A percentile compares a stretch with the other conserved stretches of the same genome.
phyloP scores from a whole-genome alignment of 2,888 invertebrate species.

The Tricholauxania praeusta region DNA sequence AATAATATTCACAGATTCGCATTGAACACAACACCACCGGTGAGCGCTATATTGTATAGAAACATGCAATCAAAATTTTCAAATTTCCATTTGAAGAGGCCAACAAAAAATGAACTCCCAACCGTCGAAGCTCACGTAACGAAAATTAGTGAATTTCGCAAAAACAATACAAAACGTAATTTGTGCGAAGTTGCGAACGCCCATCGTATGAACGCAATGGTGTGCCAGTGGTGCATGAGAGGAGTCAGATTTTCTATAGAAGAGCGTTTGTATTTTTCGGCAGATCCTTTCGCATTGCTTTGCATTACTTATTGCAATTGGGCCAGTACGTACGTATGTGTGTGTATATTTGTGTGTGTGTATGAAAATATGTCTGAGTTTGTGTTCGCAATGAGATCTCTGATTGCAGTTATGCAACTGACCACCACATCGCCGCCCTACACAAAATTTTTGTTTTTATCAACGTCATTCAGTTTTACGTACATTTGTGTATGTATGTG shows the following conservation, averaged over 20 bases:
- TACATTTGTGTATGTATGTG: no score
- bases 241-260: not conserved
- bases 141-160: conserved; percentile 48
- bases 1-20: conserved; percentile 47
- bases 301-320: conserved; percentile 25
- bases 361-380: not conserved
- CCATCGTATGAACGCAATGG: not conserved
- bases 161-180: conserved; percentile 43
- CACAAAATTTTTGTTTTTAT: not conserved
- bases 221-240: not conserved
- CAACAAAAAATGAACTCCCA: conserved; percentile 21
- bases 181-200: conserved; percentile 11
- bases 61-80: conserved; percentile 66
- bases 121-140: conserved; percentile 6
- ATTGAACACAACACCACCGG: conserved; percentile 39
- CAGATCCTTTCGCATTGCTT: conserved; percentile 16
- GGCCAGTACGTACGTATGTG: not conserved
- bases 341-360: not conserved
- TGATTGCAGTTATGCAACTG: conserved; percentile 14
- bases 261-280: not conserved
- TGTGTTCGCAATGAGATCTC: conserved; percentile 18
- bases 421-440: not conserved
- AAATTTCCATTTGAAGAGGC: conserved; percentile 52
- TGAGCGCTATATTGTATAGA: conserved; percentile 60
- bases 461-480: no score